These are phyloP conservation scores for Phorcus lineatus DNA, from an alignment of 2,888 invertebrate species.

Conservation along the genomic window DNA sequence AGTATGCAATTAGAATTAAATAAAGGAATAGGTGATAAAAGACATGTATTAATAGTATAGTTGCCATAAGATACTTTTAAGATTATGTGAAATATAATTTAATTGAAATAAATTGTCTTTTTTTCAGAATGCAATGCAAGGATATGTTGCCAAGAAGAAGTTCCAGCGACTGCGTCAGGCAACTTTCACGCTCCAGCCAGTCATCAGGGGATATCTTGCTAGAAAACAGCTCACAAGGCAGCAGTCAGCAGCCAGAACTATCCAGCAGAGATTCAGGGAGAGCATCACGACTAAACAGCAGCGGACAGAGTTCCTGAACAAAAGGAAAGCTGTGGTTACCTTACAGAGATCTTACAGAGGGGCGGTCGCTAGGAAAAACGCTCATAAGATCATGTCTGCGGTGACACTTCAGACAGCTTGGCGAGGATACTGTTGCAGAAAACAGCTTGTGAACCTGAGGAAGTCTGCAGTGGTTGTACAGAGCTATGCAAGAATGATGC, in stretches of 20 bases:
- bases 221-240: constrained; percentile 7
- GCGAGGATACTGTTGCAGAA: constrained; percentile 14
- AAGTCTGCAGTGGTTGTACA: constrained; percentile 25
- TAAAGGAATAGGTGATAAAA: too few species aligned
- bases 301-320: not conserved
- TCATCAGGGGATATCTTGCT: constrained; percentile 24
- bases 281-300: not conserved
- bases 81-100: not conserved
- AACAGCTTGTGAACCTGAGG: constrained; percentile 31
- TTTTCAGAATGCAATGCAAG: not conserved
- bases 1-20: too few species aligned
- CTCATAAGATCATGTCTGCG: constrained; percentile 33
- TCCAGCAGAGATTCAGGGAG: constrained; percentile 36
- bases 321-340: constrained; percentile 22
- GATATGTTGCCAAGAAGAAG: not conserved
- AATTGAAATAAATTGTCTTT: constrained; percentile 5
- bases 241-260: constrained; percentile 37
- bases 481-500: constrained; percentile 26
- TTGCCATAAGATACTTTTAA: too few species aligned
- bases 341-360: constrained; percentile 28
- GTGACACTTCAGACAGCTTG: constrained; percentile 39
- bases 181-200: constrained; percentile 31
- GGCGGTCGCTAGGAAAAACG: not conserved
- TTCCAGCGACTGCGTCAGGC: constrained; percentile 22
- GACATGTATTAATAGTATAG: too few species aligned